A percentile compares a stretch with the other conserved stretches of the same genome.
Evolutionary conservation across 1,140 invertebrate genomes (phyloP).

Genomic region (Nomia melanderi): DNA sequence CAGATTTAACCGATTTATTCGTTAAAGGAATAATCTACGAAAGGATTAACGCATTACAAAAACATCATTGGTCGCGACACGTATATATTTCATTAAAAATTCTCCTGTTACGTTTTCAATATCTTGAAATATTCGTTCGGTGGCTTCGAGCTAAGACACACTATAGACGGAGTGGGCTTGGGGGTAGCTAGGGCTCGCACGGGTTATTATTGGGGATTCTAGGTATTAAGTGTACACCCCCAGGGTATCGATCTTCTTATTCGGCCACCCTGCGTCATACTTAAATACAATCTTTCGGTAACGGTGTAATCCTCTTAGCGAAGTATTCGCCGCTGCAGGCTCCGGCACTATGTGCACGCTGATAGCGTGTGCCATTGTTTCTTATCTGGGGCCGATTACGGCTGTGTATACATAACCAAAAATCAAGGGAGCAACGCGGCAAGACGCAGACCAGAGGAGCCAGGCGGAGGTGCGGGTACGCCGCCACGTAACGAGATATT

Average conservation of each 20-base stretch:
- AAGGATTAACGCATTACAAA: too few species aligned
- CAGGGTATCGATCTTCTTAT: slow-evolving; percentile 64
- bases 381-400: slow-evolving; percentile 56
- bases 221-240: slow-evolving; percentile 54
- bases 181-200: neutral
- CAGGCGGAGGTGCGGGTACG: neutral
- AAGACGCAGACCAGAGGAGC: too few species aligned
- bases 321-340: slow-evolving; percentile 40
- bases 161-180: neutral
- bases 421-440: neutral
- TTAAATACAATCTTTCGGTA: slow-evolving; percentile 63
- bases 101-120: too few species aligned
- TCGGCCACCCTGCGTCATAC: slow-evolving; percentile 49
- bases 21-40: too few species aligned
- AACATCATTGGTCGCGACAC: too few species aligned
- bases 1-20: too few species aligned
- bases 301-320: slow-evolving; percentile 59
- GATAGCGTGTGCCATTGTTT: slow-evolving; percentile 48
- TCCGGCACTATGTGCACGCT: neutral
- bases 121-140: too few species aligned
- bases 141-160: too few species aligned
- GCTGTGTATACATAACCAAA: slow-evolving; percentile 22
- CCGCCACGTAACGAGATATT: slow-evolving; percentile 34
- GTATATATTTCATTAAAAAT: too few species aligned
- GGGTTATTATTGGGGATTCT: slow-evolving; percentile 63